Evolutionary conservation across 2,113 vertebrate species (phyloP).

Genomic region (Sisor rabdophorus): DNA sequence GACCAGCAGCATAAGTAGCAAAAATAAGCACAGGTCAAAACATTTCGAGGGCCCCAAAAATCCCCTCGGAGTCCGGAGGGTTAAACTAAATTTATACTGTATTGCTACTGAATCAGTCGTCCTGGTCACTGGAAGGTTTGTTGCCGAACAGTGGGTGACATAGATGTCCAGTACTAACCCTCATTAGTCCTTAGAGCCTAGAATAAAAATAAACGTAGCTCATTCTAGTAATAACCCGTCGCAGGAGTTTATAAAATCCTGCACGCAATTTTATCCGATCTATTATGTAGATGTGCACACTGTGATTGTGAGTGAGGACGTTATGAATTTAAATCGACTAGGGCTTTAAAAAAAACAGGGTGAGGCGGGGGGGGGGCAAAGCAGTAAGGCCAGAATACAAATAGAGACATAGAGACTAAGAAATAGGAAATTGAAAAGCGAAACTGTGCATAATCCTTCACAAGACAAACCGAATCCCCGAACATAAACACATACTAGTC

Average conservation of each 20-base stretch:
- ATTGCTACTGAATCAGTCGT: neutral
- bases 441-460: conserved; percentile 63
- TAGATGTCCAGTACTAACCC: neutral
- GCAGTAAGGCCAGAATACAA: conserved; percentile 58
- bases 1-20: no score
- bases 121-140: neutral
- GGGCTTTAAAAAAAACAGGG: conserved; percentile 50
- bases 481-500: conserved; percentile 39
- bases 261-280: neutral
- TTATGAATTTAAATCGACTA: conserved; percentile 63
- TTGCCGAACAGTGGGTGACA: neutral
- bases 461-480: conserved; percentile 57
- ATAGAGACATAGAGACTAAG: conserved; percentile 45
- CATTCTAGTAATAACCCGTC: no score
- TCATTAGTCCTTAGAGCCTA: neutral
- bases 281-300: neutral
- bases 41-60: no score
- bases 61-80: no score
- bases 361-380: conserved; percentile 4
- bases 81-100: neutral
- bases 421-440: conserved; percentile 58
- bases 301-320: conserved; percentile 16
- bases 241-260: neutral
- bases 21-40: no score
- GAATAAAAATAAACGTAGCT: neutral